Conservation (phyloP, 1,140 invertebrate genomes). For the Drosophila persimilis region DNA sequence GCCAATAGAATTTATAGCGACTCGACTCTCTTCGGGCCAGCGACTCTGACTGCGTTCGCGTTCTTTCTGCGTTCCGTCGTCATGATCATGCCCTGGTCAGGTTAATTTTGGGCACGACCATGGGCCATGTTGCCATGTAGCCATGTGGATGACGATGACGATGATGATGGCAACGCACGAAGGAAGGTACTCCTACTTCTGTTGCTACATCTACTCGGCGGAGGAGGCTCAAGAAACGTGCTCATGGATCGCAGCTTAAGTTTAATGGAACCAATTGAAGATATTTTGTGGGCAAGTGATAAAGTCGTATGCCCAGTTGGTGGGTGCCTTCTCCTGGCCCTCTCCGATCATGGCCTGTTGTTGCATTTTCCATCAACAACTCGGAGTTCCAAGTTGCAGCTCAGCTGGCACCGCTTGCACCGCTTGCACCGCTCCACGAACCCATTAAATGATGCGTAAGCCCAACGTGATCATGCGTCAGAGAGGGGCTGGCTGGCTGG, state of each 20-base stretch:
- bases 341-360: neutral
- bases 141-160: slow-evolving; percentile 55
- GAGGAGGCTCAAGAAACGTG: slow-evolving; percentile 51
- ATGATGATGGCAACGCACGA: slow-evolving; percentile 78
- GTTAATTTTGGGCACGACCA: slow-evolving; percentile 79
- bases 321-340: slow-evolving; percentile 41
- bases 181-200: slow-evolving; percentile 22
- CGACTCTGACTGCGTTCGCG: slow-evolving; percentile 4
- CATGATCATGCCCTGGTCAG: slow-evolving; percentile 74
- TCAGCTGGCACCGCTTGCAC: slow-evolving; percentile 7
- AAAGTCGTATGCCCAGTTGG: slow-evolving; percentile 77
- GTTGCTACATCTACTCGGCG: neutral
- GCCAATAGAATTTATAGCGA: slow-evolving; percentile 79
- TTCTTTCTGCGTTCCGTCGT: slow-evolving; percentile 38
- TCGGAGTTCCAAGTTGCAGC: slow-evolving; percentile 21
- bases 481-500: neutral
- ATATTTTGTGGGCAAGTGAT: slow-evolving; percentile 81
- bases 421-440: slow-evolving; percentile 55
- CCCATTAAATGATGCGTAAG: slow-evolving; percentile 78
- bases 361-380: slow-evolving; percentile 68
- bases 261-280: slow-evolving; percentile 81
- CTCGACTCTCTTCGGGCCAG: slow-evolving; percentile 25
- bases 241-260: slow-evolving; percentile 65
- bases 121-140: slow-evolving; percentile 21
- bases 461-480: slow-evolving; percentile 71